phyloP scores from a whole-genome alignment of 1,140 invertebrate species.

The Forficula auricularia region DNA sequence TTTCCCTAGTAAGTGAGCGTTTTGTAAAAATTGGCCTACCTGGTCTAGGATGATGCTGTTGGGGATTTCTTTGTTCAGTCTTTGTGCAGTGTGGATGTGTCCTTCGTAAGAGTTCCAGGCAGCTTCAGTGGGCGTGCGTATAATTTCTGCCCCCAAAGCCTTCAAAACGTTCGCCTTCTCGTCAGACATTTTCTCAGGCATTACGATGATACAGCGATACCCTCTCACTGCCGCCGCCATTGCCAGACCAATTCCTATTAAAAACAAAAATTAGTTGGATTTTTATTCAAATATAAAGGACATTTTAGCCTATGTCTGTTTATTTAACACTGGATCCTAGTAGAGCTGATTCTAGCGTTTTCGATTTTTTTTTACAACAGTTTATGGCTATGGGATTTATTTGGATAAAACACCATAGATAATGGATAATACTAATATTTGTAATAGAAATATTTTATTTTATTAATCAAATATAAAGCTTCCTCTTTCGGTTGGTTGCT shows the following conservation, averaged over 20 bases:
- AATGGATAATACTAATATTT: too few relatives aligned
- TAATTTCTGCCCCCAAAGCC: slow-evolving; percentile 20
- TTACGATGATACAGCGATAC: slow-evolving; percentile 25
- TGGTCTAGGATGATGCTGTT: slow-evolving; percentile 18
- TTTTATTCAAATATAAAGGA: neutral
- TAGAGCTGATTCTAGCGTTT: too few relatives aligned
- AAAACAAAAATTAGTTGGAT: neutral
- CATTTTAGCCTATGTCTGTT: too few relatives aligned
- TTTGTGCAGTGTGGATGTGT: slow-evolving; percentile 13
- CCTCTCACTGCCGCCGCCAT: slow-evolving; percentile 23
- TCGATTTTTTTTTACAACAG: too few relatives aligned
- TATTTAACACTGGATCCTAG: too few relatives aligned
- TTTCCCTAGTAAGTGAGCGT: too few relatives aligned
- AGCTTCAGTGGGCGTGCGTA: slow-evolving; percentile 13
- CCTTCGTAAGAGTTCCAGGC: slow-evolving; percentile 3
- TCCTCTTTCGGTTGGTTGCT: too few relatives aligned
- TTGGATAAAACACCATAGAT: too few relatives aligned
- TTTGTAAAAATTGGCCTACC: too few relatives aligned
- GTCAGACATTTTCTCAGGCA: slow-evolving; percentile 26
- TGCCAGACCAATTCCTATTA: slow-evolving; percentile 21
- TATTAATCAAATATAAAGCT: too few relatives aligned
- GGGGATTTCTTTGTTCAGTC: slow-evolving; percentile 16
- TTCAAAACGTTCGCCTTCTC: slow-evolving; percentile 19
- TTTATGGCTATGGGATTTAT: too few relatives aligned
- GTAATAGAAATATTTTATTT: too few relatives aligned